Conservation (phyloP, 1,140 invertebrate species). For the Saccostrea glomerata region DNA sequence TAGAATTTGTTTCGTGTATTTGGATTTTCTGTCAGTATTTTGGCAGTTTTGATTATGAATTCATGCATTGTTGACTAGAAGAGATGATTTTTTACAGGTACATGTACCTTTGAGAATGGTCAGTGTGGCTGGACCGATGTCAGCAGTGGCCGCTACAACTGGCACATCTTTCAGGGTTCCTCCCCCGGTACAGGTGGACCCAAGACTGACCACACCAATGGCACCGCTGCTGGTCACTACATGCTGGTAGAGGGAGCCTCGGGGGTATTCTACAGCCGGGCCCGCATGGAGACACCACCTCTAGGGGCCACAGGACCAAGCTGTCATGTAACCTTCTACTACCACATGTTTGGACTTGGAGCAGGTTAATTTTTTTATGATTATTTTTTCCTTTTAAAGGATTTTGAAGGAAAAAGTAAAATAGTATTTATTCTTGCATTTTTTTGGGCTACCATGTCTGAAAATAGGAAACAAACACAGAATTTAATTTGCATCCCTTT, state of each 20-base stretch:
- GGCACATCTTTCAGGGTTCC: slow-evolving; percentile 83
- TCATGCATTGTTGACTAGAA: no score
- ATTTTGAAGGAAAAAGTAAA: background rate
- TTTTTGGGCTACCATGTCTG: background rate
- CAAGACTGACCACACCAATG: slow-evolving; percentile 85
- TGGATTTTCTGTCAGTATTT: no score
- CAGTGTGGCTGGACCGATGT: slow-evolving; percentile 88
- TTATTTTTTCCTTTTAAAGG: background rate
- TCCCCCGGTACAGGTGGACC: slow-evolving; percentile 85
- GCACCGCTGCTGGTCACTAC: slow-evolving; percentile 81
- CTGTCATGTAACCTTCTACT: slow-evolving; percentile 82
- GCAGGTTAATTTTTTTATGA: slow-evolving; percentile 74
- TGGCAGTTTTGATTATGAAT: no score
- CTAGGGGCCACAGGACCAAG: slow-evolving; percentile 67
- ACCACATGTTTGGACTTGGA: slow-evolving; percentile 86
- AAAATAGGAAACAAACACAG: background rate
- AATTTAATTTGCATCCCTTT: background rate
- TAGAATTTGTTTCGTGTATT: no score
- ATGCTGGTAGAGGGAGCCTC: slow-evolving; percentile 84
- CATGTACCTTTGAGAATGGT: slow-evolving; percentile 73
- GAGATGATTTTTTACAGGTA: slow-evolving; percentile 54
- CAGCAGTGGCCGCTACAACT: slow-evolving; percentile 86
- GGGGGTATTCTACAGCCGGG: slow-evolving; percentile 75
- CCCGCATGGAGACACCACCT: slow-evolving; percentile 67
- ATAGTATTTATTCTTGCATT: background rate